phyloP scores from a whole-genome alignment of 2,113 vertebrate genomes.

The Lontra canadensis region DNA sequence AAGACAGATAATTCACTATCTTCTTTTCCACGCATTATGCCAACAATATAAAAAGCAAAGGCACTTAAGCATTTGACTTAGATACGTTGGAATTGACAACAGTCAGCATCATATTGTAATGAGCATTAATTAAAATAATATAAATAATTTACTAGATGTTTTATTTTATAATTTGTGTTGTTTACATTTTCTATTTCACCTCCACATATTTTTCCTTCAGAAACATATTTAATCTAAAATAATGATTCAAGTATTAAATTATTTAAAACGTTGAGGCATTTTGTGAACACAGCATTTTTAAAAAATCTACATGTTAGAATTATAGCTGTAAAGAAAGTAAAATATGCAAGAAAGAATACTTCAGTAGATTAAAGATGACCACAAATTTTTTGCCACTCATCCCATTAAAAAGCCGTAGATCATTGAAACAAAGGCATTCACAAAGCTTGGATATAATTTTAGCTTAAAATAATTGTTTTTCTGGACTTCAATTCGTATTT shows the following conservation, averaged over 20 bases:
- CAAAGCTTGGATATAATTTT: not conserved
- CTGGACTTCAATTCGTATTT: not conserved
- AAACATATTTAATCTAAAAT: constrained; percentile 15
- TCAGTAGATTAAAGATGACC: not conserved
- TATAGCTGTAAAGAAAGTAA: not conserved
- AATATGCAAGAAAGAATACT: not conserved
- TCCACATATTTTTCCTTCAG: not conserved
- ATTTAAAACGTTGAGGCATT: not conserved
- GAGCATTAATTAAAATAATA: constrained; percentile 57
- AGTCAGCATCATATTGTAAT: constrained; percentile 39
- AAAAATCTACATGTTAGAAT: not conserved
- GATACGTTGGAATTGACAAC: constrained; percentile 57
- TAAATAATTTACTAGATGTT: constrained; percentile 14
- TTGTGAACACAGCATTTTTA: not conserved
- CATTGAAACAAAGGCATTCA: not conserved
- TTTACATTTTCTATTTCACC: not conserved
- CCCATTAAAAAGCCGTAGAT: not conserved
- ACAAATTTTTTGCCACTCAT: not conserved
- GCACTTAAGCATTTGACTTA: not conserved
- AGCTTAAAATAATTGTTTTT: not conserved
- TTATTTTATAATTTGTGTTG: not conserved
- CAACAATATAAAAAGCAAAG: constrained; percentile 62
- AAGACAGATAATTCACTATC: constrained; percentile 50
- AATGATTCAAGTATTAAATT: not conserved
- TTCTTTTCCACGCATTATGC: constrained; percentile 11